These are phyloP conservation scores for Hyles euphorbiae DNA, from an alignment of 1,140 invertebrate species.

Conservation along the genomic window DNA sequence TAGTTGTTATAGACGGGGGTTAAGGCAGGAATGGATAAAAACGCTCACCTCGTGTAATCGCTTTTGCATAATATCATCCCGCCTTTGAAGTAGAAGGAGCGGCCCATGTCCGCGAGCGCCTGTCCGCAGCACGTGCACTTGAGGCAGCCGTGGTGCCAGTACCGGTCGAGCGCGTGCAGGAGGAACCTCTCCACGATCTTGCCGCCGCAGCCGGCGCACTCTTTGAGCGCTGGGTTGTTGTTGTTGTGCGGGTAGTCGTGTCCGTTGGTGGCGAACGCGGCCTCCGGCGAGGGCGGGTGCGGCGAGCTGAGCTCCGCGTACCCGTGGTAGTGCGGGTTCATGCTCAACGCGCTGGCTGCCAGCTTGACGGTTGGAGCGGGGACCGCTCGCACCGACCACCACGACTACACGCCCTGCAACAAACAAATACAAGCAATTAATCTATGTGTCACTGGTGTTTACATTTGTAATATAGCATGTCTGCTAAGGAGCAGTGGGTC, in stretches of 20 bases:
- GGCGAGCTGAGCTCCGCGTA: conserved; percentile 81
- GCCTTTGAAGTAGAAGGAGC: conserved; percentile 92
- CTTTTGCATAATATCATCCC: conserved; percentile 95
- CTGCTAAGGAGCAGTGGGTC: too few species aligned
- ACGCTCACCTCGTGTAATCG: conserved; percentile 92
- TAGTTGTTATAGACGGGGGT: conserved; percentile 17
- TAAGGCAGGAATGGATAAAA: too few species aligned
- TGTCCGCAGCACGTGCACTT: conserved; percentile 93
- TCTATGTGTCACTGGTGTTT: too few species aligned
- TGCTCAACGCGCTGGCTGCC: conserved; percentile 80
- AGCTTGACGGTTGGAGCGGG: conserved; percentile 77
- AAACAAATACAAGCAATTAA: not conserved
- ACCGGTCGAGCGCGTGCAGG: conserved; percentile 91
- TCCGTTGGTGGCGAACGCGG: conserved; percentile 69
- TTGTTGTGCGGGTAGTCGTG: conserved; percentile 74
- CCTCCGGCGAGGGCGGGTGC: conserved; percentile 80
- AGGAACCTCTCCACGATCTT: conserved; percentile 93
- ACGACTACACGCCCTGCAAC: conserved; percentile 69
- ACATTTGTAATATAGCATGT: too few species aligned
- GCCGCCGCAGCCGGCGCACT: conserved; percentile 81
- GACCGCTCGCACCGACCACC: conserved; percentile 63
- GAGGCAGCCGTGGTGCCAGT: conserved; percentile 95
- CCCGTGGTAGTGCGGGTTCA: conserved; percentile 84
- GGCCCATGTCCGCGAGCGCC: conserved; percentile 90
- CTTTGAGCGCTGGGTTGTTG: conserved; percentile 79